Conservation (phyloP, 92 coral and sea anemone genomes). For the Porites cylindrica region DNA sequence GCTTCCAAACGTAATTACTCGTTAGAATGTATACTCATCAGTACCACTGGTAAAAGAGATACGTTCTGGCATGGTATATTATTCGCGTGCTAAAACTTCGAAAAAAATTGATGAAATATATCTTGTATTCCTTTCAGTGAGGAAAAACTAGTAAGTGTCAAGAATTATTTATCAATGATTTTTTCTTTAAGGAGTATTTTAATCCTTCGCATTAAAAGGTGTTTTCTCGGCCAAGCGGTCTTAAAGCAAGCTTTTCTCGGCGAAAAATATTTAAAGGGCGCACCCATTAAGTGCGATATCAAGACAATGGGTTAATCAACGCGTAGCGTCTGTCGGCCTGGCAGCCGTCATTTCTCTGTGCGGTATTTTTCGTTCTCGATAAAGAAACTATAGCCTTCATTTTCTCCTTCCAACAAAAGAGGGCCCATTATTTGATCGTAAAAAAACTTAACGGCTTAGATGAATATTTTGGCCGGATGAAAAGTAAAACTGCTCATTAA, state of each 20-base stretch:
- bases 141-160: neutral
- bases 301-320: slow-evolving; percentile 4
- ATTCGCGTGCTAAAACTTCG: neutral
- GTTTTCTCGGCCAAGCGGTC: neutral
- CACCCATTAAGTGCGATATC: neutral
- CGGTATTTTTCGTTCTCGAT: slow-evolving; percentile 16
- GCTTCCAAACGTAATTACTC: slow-evolving; percentile 19
- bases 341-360: neutral
- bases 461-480: neutral
- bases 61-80: neutral
- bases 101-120: neutral
- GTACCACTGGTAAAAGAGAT: neutral
- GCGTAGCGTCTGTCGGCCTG: neutral
- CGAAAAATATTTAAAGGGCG: neutral
- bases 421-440: neutral
- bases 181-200: neutral
- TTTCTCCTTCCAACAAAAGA: slow-evolving; percentile 8
- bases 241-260: neutral
- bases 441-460: neutral
- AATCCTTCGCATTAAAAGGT: neutral
- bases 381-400: slow-evolving; percentile 2
- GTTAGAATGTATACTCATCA: slow-evolving; percentile 16
- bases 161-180: neutral
- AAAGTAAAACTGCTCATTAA: neutral
- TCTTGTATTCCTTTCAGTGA: neutral